Base-by-base conservation (phyloP, 2,888 invertebrate species). In the Eucriotettix oculatus region DNA sequence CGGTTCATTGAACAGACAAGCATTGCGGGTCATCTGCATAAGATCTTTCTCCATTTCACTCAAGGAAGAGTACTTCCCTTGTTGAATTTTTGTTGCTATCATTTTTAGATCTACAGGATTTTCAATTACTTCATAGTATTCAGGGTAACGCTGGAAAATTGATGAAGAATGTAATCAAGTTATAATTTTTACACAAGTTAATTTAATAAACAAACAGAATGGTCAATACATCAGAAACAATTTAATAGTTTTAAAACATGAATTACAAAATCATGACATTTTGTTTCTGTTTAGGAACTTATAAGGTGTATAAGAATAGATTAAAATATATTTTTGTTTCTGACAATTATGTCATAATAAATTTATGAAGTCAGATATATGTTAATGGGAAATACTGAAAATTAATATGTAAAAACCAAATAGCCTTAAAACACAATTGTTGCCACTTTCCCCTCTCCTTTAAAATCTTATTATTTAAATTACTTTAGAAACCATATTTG, bases 1-100 rank as follows among this genome's bases (percentile, higher is more conserved):
- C 0, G 98, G 94, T 70, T 97, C 97, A 72, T 98, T 98, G 71
- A 95, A 99, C 16, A 84, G 79, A 71, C 95, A 96, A 0, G 98
- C 98, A 74, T 99, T 99, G 66, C 88, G 86, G 56, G 90, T 90
- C 89, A 99, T 91, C 58, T 90, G 77, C 65, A 87, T 73, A 52
- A 99, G 74, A 77, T 99, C 98, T 64, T 84, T 85, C 72, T 96
- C 96, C 78, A 99, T 79, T 60, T 95, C 93, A 55, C 77, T 76
- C 44, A 98, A 72, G 64, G 76, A 81, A 0, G 78, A 75, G 71
- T 98, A 99, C 59, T 87, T 85, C 58, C 84, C 85, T 61, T 84
- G 84, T 74, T 92, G 91, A 58, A 98, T 90, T 74, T 90, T 93
- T 61, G 85, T 85, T 0, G 95, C 97, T 60, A 99, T 93, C 62